phyloP scores from a whole-genome alignment of 2,113 vertebrate genomes.

The Thryonomys swinderianus region DNA sequence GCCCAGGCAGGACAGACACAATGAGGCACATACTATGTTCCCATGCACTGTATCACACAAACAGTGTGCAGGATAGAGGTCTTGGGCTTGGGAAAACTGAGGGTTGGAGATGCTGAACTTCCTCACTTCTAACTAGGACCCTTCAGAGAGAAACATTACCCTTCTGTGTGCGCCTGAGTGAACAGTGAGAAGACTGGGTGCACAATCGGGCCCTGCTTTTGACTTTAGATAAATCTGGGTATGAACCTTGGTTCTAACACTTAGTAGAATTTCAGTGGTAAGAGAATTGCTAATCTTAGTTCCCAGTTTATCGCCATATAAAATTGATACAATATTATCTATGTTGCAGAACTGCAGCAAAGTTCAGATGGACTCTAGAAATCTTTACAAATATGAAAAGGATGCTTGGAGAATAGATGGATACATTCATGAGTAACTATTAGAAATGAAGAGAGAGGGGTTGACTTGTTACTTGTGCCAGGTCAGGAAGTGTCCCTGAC shows the following conservation, averaged over 20 bases:
- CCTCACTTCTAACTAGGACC: not conserved
- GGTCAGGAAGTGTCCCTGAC: not conserved
- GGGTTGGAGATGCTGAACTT: not conserved
- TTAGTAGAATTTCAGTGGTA: not conserved
- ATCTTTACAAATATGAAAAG: not conserved
- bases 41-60: not conserved
- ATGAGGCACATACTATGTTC: not conserved
- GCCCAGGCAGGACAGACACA: not conserved
- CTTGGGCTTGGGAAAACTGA: not conserved
- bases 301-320: not conserved
- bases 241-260: not conserved
- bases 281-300: not conserved
- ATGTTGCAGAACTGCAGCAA: slow-evolving; percentile 38
- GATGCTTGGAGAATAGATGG: not conserved
- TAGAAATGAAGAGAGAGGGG: not conserved
- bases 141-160: not conserved
- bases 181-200: not conserved
- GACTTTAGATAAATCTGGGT: not conserved
- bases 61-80: not conserved
- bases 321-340: not conserved
- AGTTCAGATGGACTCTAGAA: not conserved
- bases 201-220: not conserved
- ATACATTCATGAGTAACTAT: not conserved
- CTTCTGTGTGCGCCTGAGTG: not conserved
- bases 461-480: not conserved